Base-by-base conservation (phyloP, 2,113 vertebrate genomes). In the Centropus unirufus region DNA sequence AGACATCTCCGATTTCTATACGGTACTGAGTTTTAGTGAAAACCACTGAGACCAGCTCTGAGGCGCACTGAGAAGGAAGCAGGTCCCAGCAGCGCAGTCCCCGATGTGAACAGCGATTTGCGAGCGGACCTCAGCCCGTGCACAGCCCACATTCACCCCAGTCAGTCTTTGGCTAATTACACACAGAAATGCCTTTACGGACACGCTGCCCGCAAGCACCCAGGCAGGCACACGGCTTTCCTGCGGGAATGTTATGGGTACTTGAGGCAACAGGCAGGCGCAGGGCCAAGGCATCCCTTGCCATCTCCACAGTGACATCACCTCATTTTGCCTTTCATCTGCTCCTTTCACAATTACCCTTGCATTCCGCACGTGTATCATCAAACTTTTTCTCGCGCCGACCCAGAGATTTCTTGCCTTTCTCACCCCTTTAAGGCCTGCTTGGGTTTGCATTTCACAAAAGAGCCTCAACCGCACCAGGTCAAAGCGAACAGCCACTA, bases 211-310 rank as follows among this genome's bases (percentile, higher is more conserved):
- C 51, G 49, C 6, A 34, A 11, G 15, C 39, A 59, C 10, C 23
- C 34, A 52, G 55, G 67, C 15, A 59, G 32, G 76, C 5, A 8
- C 44, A 34, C 3, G 58, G 66, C 30, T 29, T 11, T 27, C 21
- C 44, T 36, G 14, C 0, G 1, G 49, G 24, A 83, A 62, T 1
- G 6, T 27, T 29, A 58, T 0, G 2, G n/a, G 18, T 2, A 39
- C 63, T 87, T 24, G 19, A 68, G 9, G 27, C 34, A 73, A 2
- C 17, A 72, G 15, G 1, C 0, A 12, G 20, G 20, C 1, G 1
- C 15, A 44, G 51, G 40, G 20, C 15, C 32, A 26, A 49, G 19
- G 32, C 2, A 3, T 47, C 29, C 54, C 77, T 12, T 61, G 39
- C 51, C 72, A 24, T 5, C 27, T 34, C 75, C 14, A 15, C 58